Base-by-base conservation (phyloP, 2,888 invertebrate species). In the Thecocarcelia acutangulata region DNA sequence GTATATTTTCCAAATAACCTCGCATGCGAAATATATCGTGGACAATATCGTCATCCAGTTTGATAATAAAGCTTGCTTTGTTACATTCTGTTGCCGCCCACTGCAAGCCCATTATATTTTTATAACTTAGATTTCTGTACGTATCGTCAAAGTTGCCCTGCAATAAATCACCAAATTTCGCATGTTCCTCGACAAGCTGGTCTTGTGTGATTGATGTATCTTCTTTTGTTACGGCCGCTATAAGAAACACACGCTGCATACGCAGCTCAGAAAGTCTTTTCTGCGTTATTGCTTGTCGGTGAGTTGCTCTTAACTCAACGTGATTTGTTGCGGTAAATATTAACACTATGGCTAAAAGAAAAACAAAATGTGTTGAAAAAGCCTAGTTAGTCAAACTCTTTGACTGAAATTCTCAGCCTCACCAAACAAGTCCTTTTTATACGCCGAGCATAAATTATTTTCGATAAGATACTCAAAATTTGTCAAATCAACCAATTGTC, bases 21-120 rank as follows among this genome's bases (percentile, higher is more conserved):
- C 91, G 86, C 40, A 94, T 89, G 83, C 92, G 92, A 84, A 93
- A 93, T 24, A 96, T 89, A 89, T 96, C 94, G 17, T 95, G 92
- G 5, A 95, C 93, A 56, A 94, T 94, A 87, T 96, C 96, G 88
- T 96, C 96, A 87, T 97, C 96, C 90, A 95, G 93, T 92, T 97
- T 96, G 37, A 96, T 92, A 33, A 96, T 92, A 85, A n/a, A n/a
- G n/a, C n/a, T n/a, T n/a, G n/a, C n/a, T n/a, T n/a, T n/a, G n/a
- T n/a, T n/a, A n/a, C n/a, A 96, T 85, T 92, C 91, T n/a, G 90
- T 90, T 0, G 92, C 91, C 0, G 93, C 94, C 96, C 96, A 97
- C 85, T 93, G 93, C 44, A 96, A 88, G 0, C 96, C 96, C 96
- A 96, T 96, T 0, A 95, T 88, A 87, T 96, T 96, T 90, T 96